Evolutionary conservation across 2,888 invertebrate species (phyloP).

Genomic region (Tinea trinotella): DNA sequence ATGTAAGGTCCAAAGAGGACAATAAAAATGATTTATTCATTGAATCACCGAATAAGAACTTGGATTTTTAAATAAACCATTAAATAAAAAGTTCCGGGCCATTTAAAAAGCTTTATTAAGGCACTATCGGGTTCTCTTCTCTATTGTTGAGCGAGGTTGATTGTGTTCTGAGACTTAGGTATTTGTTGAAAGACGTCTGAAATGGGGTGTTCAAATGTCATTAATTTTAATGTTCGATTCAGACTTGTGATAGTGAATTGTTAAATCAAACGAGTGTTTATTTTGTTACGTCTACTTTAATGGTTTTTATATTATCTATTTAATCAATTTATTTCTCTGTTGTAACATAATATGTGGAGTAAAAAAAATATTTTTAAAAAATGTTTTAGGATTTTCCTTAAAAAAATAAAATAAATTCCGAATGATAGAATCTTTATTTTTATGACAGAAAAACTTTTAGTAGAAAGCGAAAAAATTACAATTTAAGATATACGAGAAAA

Average conservation of each 20-base stretch:
- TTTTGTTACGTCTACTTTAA: neutral
- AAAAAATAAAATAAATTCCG: no score
- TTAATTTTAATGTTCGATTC: slow-evolving; percentile 48
- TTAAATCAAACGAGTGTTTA: neutral
- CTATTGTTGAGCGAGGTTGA: slow-evolving; percentile 12
- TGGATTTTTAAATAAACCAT: slow-evolving; percentile 69
- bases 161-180: slow-evolving; percentile 9
- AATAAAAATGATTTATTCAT: slow-evolving; percentile 63
- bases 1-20: slow-evolving; percentile 54
- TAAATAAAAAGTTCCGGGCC: slow-evolving; percentile 68
- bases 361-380: neutral
- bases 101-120: slow-evolving; percentile 66
- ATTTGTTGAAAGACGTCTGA: slow-evolving; percentile 25
- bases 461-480: neutral
- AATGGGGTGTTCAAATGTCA: slow-evolving; percentile 55
- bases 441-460: neutral
- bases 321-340: no score
- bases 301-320: no score
- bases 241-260: neutral
- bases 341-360: no score
- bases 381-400: no score
- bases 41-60: slow-evolving; percentile 65
- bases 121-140: slow-evolving; percentile 42
- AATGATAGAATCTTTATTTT: neutral
- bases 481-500: slow-evolving; percentile 12